Conservation (phyloP, 2,113 vertebrate species). For the Addax nasomaculatus region DNA sequence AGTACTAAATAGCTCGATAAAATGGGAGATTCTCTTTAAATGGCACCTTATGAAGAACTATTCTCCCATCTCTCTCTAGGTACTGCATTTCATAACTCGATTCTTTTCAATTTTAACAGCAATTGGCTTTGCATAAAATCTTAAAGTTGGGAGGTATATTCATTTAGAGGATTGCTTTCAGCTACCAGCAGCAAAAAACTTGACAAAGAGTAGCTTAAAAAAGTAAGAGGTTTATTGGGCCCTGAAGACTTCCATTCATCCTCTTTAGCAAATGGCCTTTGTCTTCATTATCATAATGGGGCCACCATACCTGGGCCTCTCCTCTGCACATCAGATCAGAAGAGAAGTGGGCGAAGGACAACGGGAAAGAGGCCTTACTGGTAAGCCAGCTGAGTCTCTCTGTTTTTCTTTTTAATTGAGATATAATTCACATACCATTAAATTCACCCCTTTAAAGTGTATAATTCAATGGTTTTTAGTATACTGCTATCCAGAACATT, state of each 20-base stretch:
- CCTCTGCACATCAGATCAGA: neutral
- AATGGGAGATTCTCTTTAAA: conserved; percentile 24
- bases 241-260: neutral
- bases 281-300: neutral
- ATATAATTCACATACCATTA: neutral
- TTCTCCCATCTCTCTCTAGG: neutral
- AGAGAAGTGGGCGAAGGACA: neutral
- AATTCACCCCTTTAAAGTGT: neutral
- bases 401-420: neutral
- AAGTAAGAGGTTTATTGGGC: neutral
- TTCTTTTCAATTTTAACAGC: conserved; percentile 6
- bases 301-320: neutral
- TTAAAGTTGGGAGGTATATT: neutral
- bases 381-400: neutral
- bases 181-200: neutral
- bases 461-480: neutral
- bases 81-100: neutral
- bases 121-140: conserved; percentile 51
- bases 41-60: neutral
- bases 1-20: neutral
- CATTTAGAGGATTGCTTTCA: neutral
- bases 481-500: neutral
- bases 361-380: neutral
- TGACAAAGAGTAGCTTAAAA: neutral
- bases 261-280: neutral